Conservation (phyloP, 1,140 invertebrate species). For the Trichonephila clavata region DNA sequence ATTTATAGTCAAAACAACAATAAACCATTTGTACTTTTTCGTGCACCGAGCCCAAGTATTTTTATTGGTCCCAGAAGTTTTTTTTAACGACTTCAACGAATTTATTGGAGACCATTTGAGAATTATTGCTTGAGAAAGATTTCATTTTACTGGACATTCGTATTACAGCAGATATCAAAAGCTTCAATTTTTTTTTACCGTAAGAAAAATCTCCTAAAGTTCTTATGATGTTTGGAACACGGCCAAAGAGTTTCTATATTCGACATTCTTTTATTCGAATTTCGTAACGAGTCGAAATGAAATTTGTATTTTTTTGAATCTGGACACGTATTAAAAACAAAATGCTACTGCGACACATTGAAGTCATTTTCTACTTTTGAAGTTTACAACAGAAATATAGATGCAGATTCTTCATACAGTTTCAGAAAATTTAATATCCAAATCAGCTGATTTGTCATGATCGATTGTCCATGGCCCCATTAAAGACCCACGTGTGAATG, state of each 20-base stretch:
- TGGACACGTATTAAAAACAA: too few species aligned
- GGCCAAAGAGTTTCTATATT: not conserved
- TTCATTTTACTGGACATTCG: not conserved
- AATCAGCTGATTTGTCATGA: too few species aligned
- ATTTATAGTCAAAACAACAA: not conserved
- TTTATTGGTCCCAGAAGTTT: slow-evolving; percentile 20
- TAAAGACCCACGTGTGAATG: too few species aligned
- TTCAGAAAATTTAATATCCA: too few species aligned
- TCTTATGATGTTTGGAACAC: not conserved
- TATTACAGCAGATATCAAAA: not conserved
- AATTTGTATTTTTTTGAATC: too few species aligned
- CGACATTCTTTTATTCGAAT: not conserved
- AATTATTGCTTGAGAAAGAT: slow-evolving; percentile 30
- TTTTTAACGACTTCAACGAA: slow-evolving; percentile 15
- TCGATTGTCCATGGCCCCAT: too few species aligned
- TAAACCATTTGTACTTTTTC: not conserved
- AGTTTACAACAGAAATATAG: too few species aligned
- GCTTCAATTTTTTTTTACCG: not conserved
- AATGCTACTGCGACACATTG: too few species aligned
- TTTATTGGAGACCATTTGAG: slow-evolving; percentile 34
- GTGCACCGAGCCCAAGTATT: not conserved
- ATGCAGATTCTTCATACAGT: too few species aligned
- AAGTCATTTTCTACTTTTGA: too few species aligned
- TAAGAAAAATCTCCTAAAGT: not conserved
- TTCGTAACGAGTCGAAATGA: too few species aligned